Conservation (phyloP, 2,888 invertebrate genomes). For the Seira sanloemensis region DNA sequence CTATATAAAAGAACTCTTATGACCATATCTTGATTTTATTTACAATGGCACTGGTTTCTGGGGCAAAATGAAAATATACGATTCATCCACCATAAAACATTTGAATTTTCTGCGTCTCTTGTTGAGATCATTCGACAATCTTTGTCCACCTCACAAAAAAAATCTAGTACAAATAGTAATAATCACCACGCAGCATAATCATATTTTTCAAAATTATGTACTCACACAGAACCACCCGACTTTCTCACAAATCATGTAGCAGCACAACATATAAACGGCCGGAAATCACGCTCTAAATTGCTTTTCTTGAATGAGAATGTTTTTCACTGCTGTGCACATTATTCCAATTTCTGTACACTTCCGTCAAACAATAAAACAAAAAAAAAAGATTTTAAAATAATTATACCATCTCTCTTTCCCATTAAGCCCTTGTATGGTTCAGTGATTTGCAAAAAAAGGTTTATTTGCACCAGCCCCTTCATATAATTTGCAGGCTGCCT, state of each 20-base stretch:
- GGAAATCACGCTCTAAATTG: constrained; percentile 51
- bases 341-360: constrained; percentile 40
- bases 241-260: background rate
- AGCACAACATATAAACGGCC: constrained; percentile 21
- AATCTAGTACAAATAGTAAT: background rate
- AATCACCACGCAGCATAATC: too few relatives aligned
- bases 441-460: background rate
- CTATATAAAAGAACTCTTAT: background rate
- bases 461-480: too few relatives aligned
- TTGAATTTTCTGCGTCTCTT: too few relatives aligned
- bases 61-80: background rate
- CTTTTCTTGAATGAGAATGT: constrained; percentile 14
- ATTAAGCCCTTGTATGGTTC: background rate
- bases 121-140: too few relatives aligned
- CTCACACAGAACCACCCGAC: too few relatives aligned
- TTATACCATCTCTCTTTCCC: background rate
- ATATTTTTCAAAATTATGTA: background rate
- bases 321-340: constrained; percentile 55
- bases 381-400: constrained; percentile 5
- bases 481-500: background rate
- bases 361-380: constrained; percentile 35
- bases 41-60: background rate
- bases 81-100: too few relatives aligned
- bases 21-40: background rate
- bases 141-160: background rate